These are phyloP conservation scores for Paradisaea rubra DNA, from an alignment of 2,113 vertebrate species.

Conservation along the genomic window DNA sequence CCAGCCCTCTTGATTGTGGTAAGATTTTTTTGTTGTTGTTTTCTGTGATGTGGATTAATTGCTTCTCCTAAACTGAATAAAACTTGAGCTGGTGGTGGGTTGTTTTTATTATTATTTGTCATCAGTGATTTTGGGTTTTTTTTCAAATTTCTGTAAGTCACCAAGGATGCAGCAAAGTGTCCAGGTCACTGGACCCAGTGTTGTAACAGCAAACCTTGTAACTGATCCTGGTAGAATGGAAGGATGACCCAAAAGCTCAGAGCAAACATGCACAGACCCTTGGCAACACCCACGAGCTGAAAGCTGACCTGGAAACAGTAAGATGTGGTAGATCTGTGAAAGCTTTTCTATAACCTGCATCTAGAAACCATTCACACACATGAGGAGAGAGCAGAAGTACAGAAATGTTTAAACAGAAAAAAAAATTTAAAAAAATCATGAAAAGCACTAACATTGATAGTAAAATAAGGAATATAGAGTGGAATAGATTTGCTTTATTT, in stretches of 20 bases:
- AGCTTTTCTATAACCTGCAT: neutral
- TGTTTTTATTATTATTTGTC: neutral
- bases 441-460: neutral
- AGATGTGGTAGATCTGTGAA: neutral
- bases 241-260: conserved; percentile 9
- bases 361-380: neutral
- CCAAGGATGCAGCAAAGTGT: neutral
- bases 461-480: neutral
- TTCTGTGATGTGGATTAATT: neutral
- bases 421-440: neutral
- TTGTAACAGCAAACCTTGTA: conserved; percentile 32
- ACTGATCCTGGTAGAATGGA: conserved; percentile 24
- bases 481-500: neutral
- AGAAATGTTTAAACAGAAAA: neutral
- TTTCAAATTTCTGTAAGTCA: neutral
- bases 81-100: accelerated
- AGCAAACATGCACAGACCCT: neutral
- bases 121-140: neutral
- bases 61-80: neutral
- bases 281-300: neutral
- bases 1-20: neutral
- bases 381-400: neutral
- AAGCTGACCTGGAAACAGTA: conserved; percentile 30
- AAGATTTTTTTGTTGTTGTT: neutral
- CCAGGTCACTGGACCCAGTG: neutral